These are phyloP conservation scores for Lottia gigantea DNA, from an alignment of 2,888 invertebrate species.

Conservation along the genomic window DNA sequence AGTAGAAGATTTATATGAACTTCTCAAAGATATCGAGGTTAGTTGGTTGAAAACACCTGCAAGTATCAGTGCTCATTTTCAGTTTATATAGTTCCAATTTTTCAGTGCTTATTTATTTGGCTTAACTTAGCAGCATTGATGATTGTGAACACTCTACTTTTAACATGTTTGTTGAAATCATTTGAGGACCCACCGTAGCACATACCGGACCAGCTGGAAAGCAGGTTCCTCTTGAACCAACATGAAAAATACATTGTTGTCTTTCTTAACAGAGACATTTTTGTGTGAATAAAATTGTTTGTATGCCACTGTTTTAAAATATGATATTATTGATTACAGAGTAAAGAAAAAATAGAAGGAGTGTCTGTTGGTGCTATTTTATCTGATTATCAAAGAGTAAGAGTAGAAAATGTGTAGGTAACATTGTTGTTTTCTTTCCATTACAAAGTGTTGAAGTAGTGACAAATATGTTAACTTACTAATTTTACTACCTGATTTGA, in stretches of 20 bases:
- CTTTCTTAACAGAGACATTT: too few species aligned
- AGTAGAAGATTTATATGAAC: conserved; percentile 93
- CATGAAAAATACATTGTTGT: too few species aligned
- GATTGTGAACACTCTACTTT: too few species aligned
- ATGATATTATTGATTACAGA: conserved; percentile 39
- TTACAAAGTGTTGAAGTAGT: too few species aligned
- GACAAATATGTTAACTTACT: background rate
- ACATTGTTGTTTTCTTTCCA: background rate
- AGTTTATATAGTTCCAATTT: background rate
- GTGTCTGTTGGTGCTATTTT: conserved; percentile 98
- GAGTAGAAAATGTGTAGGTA: conserved; percentile 97
- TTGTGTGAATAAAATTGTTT: background rate
- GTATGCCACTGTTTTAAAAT: background rate
- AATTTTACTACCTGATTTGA: too few species aligned
- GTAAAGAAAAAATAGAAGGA: conserved; percentile 78
- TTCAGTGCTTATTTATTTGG: too few species aligned
- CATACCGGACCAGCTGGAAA: too few species aligned
- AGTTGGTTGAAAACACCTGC: conserved; percentile 8
- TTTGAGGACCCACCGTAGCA: too few species aligned
- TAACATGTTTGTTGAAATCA: too few species aligned
- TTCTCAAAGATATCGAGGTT: conserved; percentile 83
- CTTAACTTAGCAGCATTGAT: too few species aligned
- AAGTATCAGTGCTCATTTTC: background rate
- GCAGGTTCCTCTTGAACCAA: too few species aligned
- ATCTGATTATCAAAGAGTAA: conserved; percentile 96